Evolutionary conservation across 2,113 vertebrate genomes (phyloP), one percentile per base, ranked within the genome.

Genomic region (Nothoprocta pentlandii): DNA sequence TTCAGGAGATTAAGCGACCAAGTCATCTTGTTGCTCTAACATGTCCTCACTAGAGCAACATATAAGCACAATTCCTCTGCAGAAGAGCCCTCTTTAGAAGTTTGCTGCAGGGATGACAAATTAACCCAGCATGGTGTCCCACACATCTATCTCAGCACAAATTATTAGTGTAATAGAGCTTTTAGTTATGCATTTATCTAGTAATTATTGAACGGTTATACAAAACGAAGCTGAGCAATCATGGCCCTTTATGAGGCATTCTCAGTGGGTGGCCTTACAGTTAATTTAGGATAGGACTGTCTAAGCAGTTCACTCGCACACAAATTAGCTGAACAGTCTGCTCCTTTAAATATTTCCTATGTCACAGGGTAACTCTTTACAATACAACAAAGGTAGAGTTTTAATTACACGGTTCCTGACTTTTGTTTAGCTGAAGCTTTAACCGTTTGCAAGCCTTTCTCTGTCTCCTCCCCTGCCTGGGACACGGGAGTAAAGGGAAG

Each of bases 141-240:
- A 97, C 97, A 97, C 97, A 98, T 97, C 98, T 97, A 98, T 98
- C 97, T 97, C 96, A 51, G 95, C 96, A 97, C 97, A 97, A 98
- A 98, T 98, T 98, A 98, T 98, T 97, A 97, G 97, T 96, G 97
- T 98, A 98, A 98, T 97, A 97, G 98, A 98, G 97, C 97, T 98
- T 98, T 98, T 98, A 98, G 97, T 98, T 97, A 98, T 97, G 98
- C 97, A 97, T 98, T 98, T 98, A 98, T 97, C 97, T 97, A 94
- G 97, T 97, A 98, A 98, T 98, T 98, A 98, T 97, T 97, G 97
- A 98, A 97, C 36, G 49, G 96, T 97, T 97, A 89, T 96, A 97
- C 95, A 97, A 95, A 97, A 97, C 78, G 96, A 89, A 97, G 96
- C 97, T 96, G 97, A 97, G 96, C 96, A 96, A 97, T 92, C 97